Conservation (phyloP, 2,888 invertebrate genomes). For the Pachycephus smyrnensis region DNA sequence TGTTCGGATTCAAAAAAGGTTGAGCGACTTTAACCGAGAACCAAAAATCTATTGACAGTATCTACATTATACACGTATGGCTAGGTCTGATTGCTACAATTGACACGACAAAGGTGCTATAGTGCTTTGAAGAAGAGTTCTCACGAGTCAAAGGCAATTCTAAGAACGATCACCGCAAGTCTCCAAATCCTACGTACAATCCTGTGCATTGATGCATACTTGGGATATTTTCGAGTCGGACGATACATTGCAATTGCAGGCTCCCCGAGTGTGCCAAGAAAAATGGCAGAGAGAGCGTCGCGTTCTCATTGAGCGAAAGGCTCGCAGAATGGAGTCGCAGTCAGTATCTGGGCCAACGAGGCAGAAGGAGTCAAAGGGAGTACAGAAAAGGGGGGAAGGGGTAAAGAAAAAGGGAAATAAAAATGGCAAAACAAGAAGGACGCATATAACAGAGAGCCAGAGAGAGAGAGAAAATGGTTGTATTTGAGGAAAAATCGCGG, state of each 20-base stretch:
- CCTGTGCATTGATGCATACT: background rate
- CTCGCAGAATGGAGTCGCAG: background rate
- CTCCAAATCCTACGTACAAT: background rate
- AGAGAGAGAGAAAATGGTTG: conserved; percentile 7
- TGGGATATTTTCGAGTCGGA: background rate
- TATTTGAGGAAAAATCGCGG: background rate
- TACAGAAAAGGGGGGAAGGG: conserved; percentile 1
- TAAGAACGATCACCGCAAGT: background rate
- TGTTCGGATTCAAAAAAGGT: background rate
- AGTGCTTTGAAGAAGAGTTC: background rate
- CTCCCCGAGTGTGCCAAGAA: background rate
- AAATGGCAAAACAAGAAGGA: conserved; percentile 23
- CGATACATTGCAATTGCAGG: background rate
- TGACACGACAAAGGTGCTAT: too few species aligned
- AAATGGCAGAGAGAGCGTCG: background rate
- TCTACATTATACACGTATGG: background rate
- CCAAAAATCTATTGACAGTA: background rate
- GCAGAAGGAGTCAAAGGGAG: background rate
- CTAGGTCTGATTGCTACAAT: background rate
- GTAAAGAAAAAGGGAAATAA: background rate
- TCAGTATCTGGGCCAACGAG: background rate
- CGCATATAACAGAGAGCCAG: conserved; percentile 23
- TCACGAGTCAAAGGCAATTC: background rate
- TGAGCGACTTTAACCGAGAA: too few species aligned
- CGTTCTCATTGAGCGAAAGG: background rate